Evolutionary conservation across 2,888 invertebrate species (phyloP), one percentile per base, ranked within the genome.

Genomic region (Amaurobius ferox): DNA sequence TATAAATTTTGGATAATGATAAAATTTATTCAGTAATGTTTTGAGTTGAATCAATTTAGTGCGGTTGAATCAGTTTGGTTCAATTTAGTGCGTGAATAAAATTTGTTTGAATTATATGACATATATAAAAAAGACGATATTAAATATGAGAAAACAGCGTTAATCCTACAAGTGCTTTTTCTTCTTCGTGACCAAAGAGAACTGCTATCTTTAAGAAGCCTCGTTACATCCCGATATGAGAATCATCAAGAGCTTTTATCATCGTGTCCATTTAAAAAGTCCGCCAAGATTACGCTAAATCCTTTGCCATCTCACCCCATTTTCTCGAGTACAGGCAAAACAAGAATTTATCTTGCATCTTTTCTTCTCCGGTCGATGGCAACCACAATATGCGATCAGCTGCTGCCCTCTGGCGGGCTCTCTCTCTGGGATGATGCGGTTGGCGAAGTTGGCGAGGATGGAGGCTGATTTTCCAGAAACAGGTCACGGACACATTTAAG

Each of bases 391-490:
- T 16, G 39, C 64, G 26, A 68, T 55, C 64, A 9, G 13, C 81
- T 76, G 80, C 70, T 76, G 76, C 81, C 81, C 70, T 64, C 81
- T 83, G 48, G 76, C 39, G 76, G 70, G 23, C 23, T 55, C 55
- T 55, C 44, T 23, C 55, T 7, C 44, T 16, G 13, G 35, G 11
- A 44, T 23, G 55, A 23, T 55, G 55, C 11, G 23, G 55, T 55
- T 55, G 55, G 55, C 55, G 19, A 19, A 23, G 3, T 55, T 55
- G 55, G 55, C 55, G 55, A 23, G 23, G 55, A 11, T 16, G 19
- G 55, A 23, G 23, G 55, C 11, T 55, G 55, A 55, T 55, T 55
- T 55, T 55, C 5, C 23, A 23, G 55, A 55, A 55, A 55, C 23
- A 55, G 55, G 55, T 55, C 55, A 55, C 23, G 55, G 55, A 55